Evolutionary conservation across 2,113 vertebrate species (phyloP).

Genomic region (Suncus etruscus): DNA sequence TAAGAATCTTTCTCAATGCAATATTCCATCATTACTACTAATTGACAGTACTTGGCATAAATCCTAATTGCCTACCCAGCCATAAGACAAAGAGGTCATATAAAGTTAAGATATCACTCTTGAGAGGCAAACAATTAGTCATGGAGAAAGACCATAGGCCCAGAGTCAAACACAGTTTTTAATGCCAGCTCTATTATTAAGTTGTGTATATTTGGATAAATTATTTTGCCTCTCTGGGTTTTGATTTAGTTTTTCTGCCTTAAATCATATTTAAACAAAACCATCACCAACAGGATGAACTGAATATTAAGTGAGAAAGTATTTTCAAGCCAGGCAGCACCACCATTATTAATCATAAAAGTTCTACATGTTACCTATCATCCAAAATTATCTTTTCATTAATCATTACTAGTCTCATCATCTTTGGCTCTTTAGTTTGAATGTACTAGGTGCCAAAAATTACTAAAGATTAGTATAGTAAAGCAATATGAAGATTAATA

Average conservation of each 20-base stretch:
- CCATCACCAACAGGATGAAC: background rate
- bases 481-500: background rate
- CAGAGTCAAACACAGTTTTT: background rate
- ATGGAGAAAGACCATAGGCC: background rate
- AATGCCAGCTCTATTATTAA: background rate
- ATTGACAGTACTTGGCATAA: background rate
- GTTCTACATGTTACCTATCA: background rate
- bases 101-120: background rate
- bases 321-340: background rate
- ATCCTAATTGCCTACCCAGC: background rate
- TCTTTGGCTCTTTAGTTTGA: background rate
- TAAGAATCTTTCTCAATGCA: conserved; percentile 29
- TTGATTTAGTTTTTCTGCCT: background rate
- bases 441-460: background rate
- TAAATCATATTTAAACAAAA: background rate
- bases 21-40: conserved; percentile 29
- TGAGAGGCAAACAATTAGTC: background rate
- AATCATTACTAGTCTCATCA: background rate
- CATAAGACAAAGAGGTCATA: conserved; percentile 9
- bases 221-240: conserved; percentile 1
- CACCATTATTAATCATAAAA: background rate
- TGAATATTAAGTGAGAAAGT: background rate
- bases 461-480: background rate
- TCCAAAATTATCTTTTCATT: background rate
- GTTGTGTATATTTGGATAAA: background rate